These are phyloP conservation scores for Craniophora ligustri DNA, from an alignment of 2,888 invertebrate species.

Conservation along the genomic window DNA sequence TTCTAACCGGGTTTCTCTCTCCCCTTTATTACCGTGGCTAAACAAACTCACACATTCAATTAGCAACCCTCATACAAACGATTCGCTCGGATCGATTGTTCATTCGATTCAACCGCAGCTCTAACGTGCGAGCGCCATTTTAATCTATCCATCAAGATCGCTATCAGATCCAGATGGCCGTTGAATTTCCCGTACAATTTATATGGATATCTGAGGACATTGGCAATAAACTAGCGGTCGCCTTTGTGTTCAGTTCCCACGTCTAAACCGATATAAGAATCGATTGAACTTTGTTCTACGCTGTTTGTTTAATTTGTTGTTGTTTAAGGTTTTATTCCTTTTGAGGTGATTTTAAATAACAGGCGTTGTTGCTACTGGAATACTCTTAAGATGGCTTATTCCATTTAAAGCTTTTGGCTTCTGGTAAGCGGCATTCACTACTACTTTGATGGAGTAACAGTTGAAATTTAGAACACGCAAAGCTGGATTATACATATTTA, in stretches of 20 bases:
- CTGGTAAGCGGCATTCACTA: too few species aligned
- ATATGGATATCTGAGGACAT: slow-evolving; percentile 72
- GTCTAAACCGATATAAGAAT: slow-evolving; percentile 65
- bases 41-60: slow-evolving; percentile 16
- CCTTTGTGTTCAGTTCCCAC: slow-evolving; percentile 75
- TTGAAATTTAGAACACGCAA: too few species aligned
- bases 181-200: slow-evolving; percentile 71
- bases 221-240: slow-evolving; percentile 72
- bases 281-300: slow-evolving; percentile 59
- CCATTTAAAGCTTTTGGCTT: slow-evolving; percentile 1
- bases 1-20: neutral
- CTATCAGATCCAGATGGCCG: slow-evolving; percentile 75
- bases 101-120: slow-evolving; percentile 49
- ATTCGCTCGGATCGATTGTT: slow-evolving; percentile 20
- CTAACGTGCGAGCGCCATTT: slow-evolving; percentile 62
- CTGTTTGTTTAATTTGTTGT: slow-evolving; percentile 39
- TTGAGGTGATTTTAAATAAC: slow-evolving; percentile 11
- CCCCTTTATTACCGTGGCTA: neutral
- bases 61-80: slow-evolving; percentile 14
- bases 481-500: too few species aligned
- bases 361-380: slow-evolving; percentile 7
- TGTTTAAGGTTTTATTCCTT: slow-evolving; percentile 12
- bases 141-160: slow-evolving; percentile 79
- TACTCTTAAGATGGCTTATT: neutral
- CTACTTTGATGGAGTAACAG: too few species aligned